phyloP scores from a whole-genome alignment of 1,140 invertebrate genomes.

The Drosophila grimshawi region DNA sequence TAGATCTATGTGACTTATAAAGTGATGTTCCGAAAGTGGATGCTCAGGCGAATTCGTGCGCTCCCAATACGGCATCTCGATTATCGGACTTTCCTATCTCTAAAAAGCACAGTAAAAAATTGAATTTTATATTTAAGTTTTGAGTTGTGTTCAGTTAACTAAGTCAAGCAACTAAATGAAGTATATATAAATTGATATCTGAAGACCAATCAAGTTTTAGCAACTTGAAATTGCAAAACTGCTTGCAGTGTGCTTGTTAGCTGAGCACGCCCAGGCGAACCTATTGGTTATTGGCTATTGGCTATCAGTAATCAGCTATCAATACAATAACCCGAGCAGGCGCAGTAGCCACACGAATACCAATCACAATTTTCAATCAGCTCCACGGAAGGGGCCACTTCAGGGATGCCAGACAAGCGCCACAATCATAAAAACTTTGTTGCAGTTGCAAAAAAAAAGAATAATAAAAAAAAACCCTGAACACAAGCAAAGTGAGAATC shows the following conservation, averaged over 20 bases:
- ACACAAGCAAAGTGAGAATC: not conserved
- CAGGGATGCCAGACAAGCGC: constrained; percentile 7
- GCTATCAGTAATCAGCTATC: constrained; percentile 35
- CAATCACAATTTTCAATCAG: constrained; percentile 12
- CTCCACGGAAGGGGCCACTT: not conserved
- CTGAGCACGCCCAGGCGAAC: constrained; percentile 29
- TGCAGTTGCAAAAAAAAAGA: not conserved
- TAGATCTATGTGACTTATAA: not conserved
- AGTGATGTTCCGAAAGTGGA: not conserved
- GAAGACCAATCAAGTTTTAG: too few species aligned
- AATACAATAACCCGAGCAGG: constrained; percentile 48
- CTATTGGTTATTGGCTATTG: constrained; percentile 61
- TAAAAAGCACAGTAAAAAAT: not conserved
- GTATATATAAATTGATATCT: too few species aligned
- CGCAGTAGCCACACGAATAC: constrained; percentile 56
- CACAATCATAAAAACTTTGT: constrained; percentile 5
- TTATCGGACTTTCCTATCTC: too few species aligned
- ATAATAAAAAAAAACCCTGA: not conserved
- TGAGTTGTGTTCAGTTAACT: too few species aligned
- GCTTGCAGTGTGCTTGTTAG: not conserved
- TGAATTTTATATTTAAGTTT: not conserved
- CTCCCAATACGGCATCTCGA: constrained; percentile 11
- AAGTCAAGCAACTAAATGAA: too few species aligned
- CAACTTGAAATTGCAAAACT: not conserved
- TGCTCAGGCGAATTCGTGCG: constrained; percentile 29